These are phyloP conservation scores for Graptemys geographica DNA, from an alignment of 2,797 vertebrate genomes.

Conservation along the genomic window DNA sequence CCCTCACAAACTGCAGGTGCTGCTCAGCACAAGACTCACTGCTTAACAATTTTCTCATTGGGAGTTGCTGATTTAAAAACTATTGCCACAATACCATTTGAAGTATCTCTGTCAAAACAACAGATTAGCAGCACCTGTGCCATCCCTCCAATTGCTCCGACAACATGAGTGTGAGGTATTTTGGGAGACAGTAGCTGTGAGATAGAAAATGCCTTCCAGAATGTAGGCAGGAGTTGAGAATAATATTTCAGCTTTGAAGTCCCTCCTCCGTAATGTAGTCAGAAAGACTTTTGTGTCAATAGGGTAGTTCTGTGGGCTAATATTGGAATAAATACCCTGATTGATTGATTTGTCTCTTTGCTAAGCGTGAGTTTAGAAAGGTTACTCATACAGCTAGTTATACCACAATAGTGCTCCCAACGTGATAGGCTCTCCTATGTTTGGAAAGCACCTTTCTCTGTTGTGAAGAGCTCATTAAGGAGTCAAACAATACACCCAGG, in stretches of 20 bases:
- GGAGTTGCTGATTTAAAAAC: background rate
- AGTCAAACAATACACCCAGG: background rate
- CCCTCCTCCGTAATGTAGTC: too few relatives aligned
- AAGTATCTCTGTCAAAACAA: background rate
- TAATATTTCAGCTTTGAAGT: background rate
- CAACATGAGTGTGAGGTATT: background rate
- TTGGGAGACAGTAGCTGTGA: background rate
- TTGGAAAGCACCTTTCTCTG: background rate
- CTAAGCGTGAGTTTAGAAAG: background rate
- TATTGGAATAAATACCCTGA: background rate
- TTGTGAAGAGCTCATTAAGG: background rate
- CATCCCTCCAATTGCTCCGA: background rate
- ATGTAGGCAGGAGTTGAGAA: background rate
- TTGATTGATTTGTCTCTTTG: background rate
- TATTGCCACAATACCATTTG: background rate
- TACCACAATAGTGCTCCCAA: background rate
- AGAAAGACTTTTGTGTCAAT: too few relatives aligned
- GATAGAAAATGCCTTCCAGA: background rate
- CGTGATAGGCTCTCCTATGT: background rate
- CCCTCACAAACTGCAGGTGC: background rate
- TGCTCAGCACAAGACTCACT: background rate
- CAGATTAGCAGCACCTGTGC: background rate
- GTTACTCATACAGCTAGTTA: background rate
- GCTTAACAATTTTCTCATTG: background rate
- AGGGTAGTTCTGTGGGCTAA: background rate